Evolutionary conservation across 2,113 vertebrate genomes (phyloP).

Genomic region (Falcunculus frontatus): DNA sequence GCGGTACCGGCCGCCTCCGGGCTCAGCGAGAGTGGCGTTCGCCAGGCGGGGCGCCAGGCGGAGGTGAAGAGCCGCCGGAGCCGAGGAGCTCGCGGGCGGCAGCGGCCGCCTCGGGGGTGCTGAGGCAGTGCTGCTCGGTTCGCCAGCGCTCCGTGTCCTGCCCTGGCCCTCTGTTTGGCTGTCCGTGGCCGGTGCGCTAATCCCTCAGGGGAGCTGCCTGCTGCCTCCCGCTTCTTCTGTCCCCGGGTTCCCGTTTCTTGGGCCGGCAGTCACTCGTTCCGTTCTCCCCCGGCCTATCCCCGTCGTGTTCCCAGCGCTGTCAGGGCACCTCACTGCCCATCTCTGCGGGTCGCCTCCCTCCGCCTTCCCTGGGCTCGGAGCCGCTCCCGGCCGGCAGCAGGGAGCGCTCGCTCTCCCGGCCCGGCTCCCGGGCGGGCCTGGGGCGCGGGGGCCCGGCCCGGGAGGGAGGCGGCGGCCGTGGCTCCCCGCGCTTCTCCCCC

Average conservation of each 20-base stretch:
- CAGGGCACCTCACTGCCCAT: background rate
- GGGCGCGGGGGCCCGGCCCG: background rate
- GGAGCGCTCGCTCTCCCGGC: background rate
- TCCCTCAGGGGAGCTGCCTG: fast-evolving
- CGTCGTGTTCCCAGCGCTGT: too few relatives aligned
- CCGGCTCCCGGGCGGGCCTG: background rate
- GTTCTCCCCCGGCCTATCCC: fast-evolving
- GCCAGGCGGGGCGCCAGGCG: too few relatives aligned
- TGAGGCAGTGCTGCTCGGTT: background rate
- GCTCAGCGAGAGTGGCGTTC: background rate
- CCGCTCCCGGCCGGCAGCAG: background rate
- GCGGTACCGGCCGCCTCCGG: background rate
- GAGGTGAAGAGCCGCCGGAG: background rate
- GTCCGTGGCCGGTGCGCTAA: background rate
- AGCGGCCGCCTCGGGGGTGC: background rate
- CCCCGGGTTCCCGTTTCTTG: too few relatives aligned
- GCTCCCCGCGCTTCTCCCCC: too few relatives aligned
- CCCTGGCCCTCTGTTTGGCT: fast-evolving
- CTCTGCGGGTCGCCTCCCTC: background rate
- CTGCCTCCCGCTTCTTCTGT: too few relatives aligned
- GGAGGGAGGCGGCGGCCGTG: background rate
- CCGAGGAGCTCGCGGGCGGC: background rate
- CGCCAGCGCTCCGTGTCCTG: background rate
- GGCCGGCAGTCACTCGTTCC: background rate
- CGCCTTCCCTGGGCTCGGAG: background rate